A percentile compares a stretch with the other conserved stretches of the same genome.
Evolutionary conservation across 2,113 vertebrate species (phyloP).

Genomic region (Copsychus sechellarum): DNA sequence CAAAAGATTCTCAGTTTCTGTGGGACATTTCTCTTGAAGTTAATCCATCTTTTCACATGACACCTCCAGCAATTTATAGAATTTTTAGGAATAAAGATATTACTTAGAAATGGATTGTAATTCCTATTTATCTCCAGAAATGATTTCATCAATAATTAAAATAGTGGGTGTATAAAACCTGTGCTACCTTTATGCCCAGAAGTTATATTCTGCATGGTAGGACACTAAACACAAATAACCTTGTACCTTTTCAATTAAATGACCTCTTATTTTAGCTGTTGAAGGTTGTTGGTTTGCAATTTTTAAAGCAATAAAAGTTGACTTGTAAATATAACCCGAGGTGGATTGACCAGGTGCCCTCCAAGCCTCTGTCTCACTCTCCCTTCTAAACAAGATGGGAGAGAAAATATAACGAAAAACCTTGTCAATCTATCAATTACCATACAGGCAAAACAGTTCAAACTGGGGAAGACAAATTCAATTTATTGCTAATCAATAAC

Average conservation of each 20-base stretch:
- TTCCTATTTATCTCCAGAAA: not conserved
- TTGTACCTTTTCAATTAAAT: not conserved
- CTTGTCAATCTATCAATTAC: not conserved
- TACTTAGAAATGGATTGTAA: not conserved
- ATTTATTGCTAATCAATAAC: not conserved
- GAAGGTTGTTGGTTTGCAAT: not conserved
- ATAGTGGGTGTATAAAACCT: not conserved
- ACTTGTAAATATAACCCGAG: not conserved
- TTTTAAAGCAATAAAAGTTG: not conserved
- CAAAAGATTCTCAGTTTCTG: not conserved
- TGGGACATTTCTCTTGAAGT: not conserved
- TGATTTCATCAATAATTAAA: slow-evolving; percentile 23
- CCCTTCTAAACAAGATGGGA: not conserved
- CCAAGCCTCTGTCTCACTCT: not conserved
- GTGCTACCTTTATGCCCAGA: not conserved
- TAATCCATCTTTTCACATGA: not conserved
- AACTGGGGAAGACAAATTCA: not conserved
- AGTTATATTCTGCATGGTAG: not conserved
- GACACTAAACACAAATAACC: not conserved
- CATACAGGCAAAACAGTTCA: not conserved
- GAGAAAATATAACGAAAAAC: not conserved
- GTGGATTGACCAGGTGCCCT: not conserved
- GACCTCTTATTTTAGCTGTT: not conserved
- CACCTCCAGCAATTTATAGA: not conserved
- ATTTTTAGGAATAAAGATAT: not conserved